Evolutionary conservation across 1,140 invertebrate species (phyloP), one percentile per base, ranked within the genome.

Genomic region (Drosophila novamexicana): DNA sequence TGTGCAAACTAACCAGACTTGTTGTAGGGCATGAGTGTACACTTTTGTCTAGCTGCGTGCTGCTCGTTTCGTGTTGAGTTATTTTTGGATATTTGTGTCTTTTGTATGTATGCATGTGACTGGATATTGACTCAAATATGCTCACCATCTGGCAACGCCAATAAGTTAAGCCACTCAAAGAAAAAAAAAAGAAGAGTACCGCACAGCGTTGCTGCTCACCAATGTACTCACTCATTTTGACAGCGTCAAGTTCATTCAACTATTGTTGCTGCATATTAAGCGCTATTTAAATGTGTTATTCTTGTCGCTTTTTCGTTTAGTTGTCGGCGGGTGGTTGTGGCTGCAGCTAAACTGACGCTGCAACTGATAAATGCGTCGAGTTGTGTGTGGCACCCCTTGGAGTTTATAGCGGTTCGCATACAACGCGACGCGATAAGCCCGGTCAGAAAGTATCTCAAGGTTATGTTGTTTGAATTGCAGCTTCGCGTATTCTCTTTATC

Each of bases 401-500:
- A 52, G 39, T 58, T 50, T 37, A 54, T 18, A 44, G 18, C 75
- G 52, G 40, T 62, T 67, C 56, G 65, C 45, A 62, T 6, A 42
- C 10, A 40, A 54, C 22, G 44, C 50, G 7, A 44, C 16, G 69
- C 50, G 50, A 73, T 76, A 76, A 72, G 37, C 6, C 34, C 53
- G 40, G 69, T 40, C 52, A n/a, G 57, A 70, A 79, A 80, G 73
- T 77, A 81, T 68, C 62, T 81, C 79, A 81, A 82, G 79, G 79
- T 64, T 79, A 44, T 39, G 8, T 10, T 39, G 9, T 18, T 14
- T 54, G 14, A 7, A 54, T 54, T 37, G 7, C 14, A 36, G 9
- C 34, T 53, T 16, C n/a, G 34, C 34, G 14, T 53, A 18, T 40
- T 47, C 36, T 70, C 80, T 83, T 80, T 61, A 77, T 73, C 69